These are phyloP conservation scores for Danionella dracula DNA, from an alignment of 2,797 vertebrate genomes.

Conservation along the genomic window DNA sequence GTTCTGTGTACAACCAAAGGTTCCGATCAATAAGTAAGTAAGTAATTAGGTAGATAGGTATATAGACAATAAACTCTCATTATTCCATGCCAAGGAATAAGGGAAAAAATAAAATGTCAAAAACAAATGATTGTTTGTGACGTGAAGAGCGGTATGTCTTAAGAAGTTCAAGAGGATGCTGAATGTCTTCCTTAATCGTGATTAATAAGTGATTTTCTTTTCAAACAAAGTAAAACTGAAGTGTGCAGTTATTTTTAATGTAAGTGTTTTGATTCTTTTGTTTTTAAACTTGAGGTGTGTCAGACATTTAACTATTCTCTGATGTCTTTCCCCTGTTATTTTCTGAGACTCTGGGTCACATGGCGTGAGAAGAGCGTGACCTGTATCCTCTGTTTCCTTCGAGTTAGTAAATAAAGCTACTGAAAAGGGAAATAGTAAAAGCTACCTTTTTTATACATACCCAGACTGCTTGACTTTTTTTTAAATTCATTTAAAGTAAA, in stretches of 20 bases:
- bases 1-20: no score
- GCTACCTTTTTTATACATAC: no score
- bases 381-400: neutral
- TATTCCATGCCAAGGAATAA: neutral
- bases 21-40: no score
- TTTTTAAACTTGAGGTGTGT: conserved; percentile 51
- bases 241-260: conserved; percentile 46
- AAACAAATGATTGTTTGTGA: neutral
- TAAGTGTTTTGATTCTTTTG: conserved; percentile 56
- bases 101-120: conserved; percentile 12
- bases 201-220: conserved; percentile 33
- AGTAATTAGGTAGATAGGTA: no score
- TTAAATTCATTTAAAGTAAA: no score
- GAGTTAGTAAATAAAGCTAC: neutral
- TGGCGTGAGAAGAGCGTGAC: neutral
- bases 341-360: neutral
- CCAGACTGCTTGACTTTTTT: no score
- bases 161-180: conserved; percentile 64
- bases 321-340: neutral
- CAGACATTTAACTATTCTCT: neutral
- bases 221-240: neutral
- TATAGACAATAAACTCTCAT: no score
- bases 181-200: conserved; percentile 34
- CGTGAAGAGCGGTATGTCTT: conserved; percentile 10
- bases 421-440: no score